Evolutionary conservation across 2,113 vertebrate species (phyloP), one percentile per base, ranked within the genome.

Genomic region (Sebastes schlegelii): DNA sequence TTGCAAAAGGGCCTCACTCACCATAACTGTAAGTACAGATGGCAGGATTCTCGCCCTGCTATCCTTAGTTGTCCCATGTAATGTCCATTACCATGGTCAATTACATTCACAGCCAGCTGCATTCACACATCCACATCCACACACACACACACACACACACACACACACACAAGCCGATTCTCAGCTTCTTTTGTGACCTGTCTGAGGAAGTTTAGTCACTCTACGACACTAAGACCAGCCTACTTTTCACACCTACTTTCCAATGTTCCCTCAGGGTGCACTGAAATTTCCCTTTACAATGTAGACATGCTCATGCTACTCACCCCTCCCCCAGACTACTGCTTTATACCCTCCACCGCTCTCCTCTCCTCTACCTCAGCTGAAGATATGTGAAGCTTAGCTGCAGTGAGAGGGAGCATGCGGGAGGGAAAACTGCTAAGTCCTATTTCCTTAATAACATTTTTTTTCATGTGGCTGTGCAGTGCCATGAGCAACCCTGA

Each of bases 241-340:
- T 87, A 75, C 89, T 90, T 91, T 92, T 91, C 94, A 94, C 91
- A 91, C 91, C 82, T 82, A 69, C 63, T 79, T 77, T 88, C 75
- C 60, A 61, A 49, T 77, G 83, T 63, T 88, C 79, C 88, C 87
- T 58, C 55, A 67, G 89, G 90, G 77, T 71, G 61, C 70, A 69
- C 71, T 79, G 80, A 91, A 88, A 91, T 82, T 48, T 88, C 85
- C 86, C 73, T 87, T 77, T 10, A 86, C 78, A 86, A 52, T 76
- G 75, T 54, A 60, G 72, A 88, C 68, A 83, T 67, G 64, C 73
- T 55, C n/a, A n/a, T n/a, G n/a, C 40, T 52, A 13, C 67, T 67
- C 67, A 58, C 69, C 87, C 88, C 75, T 71, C 87, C 82, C 86
- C 79, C 80, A 67, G 64, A 71, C 71, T 57, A 46, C 73, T 74